A percentile compares a stretch with the other conserved stretches of the same genome.
Evolutionary conservation across 2,888 invertebrate genomes (phyloP).

Genomic region (Synergus umbraculus): DNA sequence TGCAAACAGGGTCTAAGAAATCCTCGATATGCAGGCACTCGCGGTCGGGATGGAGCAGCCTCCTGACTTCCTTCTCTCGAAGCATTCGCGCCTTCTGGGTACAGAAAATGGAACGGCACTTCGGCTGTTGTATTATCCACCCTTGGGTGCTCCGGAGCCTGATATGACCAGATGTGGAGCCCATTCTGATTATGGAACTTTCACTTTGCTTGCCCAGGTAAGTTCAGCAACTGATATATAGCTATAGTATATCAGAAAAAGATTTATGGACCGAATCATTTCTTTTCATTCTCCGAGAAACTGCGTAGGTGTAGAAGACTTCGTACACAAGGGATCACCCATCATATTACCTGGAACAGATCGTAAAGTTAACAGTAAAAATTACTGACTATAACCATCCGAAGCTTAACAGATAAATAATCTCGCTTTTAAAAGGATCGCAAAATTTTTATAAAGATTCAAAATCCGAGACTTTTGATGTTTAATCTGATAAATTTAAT

Average conservation of each 20-base stretch:
- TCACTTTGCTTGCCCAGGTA: constrained; percentile 84
- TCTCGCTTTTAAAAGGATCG: too few species aligned
- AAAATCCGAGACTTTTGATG: background rate
- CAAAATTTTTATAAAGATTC: background rate
- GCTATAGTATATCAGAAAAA: background rate
- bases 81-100: constrained; percentile 84
- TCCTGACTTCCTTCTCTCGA: constrained; percentile 81
- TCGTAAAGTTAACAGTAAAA: constrained; percentile 8
- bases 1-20: constrained; percentile 20
- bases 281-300: constrained; percentile 5
- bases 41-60: constrained; percentile 80
- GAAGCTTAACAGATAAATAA: constrained; percentile 6
- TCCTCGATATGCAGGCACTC: constrained; percentile 69
- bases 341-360: constrained; percentile 23
- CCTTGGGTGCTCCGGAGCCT: constrained; percentile 74
- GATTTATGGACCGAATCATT: constrained; percentile 3
- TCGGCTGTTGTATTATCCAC: constrained; percentile 86
- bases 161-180: constrained; percentile 83
- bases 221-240: constrained; percentile 21
- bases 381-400: background rate
- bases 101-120: constrained; percentile 83
- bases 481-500: too few species aligned
- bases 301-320: constrained; percentile 27
- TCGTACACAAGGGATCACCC: background rate
- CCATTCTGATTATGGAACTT: constrained; percentile 87